Base-by-base conservation (phyloP, 1,140 invertebrate genomes). In the Lineus longissimus region DNA sequence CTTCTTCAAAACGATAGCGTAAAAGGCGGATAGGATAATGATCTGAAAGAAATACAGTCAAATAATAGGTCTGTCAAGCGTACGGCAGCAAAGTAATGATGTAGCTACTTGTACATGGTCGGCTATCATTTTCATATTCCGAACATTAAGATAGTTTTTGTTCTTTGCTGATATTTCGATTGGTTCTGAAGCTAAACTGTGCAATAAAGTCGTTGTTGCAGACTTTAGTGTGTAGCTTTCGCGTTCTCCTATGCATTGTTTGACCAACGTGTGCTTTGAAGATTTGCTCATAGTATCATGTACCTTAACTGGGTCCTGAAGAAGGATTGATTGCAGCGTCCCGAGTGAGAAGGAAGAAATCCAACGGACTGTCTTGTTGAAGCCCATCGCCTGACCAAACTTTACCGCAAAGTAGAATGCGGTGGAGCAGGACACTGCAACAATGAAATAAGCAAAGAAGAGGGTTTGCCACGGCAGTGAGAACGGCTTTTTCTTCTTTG, bases 251-350 rank as follows among this genome's bases (percentile, higher is more conserved):
- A n/a, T n/a, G n/a, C n/a, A n/a, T n/a, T n/a, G n/a, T n/a, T n/a
- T n/a, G n/a, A n/a, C n/a, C n/a, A n/a, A n/a, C n/a, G n/a, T n/a
- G n/a, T n/a, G n/a, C 40, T 13, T 19, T 43, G 11, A 43, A 43
- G 40, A 43, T 43, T 43, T 13, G 11, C 40, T 19, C 19, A 43
- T 13, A 13, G 40, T 43, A 43, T 0, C 9, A 63, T 57, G n/a
- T 61, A 74, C 73, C 66, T 76, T 76, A 4, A 75, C 27, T 41
- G 73, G 73, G 41, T 75, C 73, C 25, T 64, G 67, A 36, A 75
- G 62, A 40, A 74, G 61, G 6, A 75, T 63, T 0, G 70, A 72
- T 36, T 72, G 63, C 61, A 72, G 59, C 19, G 65, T 54, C 13
- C 70, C 69, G 15, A 70, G 57, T 25, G 73, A 62, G 56, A 75